Evolutionary conservation across 2,113 vertebrate species (phyloP).

Genomic region (Nothocercus nigrocapillus): DNA sequence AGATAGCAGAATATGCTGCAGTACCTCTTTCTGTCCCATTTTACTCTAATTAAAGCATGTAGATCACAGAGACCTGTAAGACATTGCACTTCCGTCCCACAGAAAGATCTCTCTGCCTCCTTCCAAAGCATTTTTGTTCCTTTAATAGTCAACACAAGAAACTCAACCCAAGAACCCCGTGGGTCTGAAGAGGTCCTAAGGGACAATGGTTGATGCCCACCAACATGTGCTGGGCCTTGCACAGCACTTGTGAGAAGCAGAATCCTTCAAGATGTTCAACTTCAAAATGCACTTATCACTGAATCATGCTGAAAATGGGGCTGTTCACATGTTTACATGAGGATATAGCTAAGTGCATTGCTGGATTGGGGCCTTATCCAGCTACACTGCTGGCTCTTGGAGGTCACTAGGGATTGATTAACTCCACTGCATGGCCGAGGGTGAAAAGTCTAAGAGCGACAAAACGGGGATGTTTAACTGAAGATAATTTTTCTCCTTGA

Average conservation of each 20-base stretch:
- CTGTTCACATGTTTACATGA: background rate
- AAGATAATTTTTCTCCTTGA: background rate
- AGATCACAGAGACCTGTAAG: background rate
- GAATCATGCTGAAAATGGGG: background rate
- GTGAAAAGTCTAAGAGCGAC: background rate
- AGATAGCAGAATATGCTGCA: background rate
- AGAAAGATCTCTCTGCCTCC: background rate
- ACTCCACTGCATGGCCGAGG: background rate
- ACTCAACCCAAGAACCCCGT: background rate
- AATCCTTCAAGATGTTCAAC: background rate
- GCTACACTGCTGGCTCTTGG: background rate
- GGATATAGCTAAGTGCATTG: slow-evolving; percentile 41
- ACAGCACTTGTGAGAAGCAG: background rate
- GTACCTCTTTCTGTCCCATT: background rate
- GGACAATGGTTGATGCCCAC: background rate
- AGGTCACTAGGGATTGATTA: slow-evolving; percentile 28
- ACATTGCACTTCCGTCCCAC: background rate
- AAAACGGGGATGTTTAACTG: background rate
- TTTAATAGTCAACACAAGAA: background rate
- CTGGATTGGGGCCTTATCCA: slow-evolving; percentile 1
- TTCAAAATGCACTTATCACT: background rate
- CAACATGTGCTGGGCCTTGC: fast-evolving
- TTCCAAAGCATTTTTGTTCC: background rate
- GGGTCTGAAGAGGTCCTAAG: background rate
- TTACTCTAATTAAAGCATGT: background rate